phyloP scores from a whole-genome alignment of 2,888 invertebrate species.

The Caenorhabditis sp. region DNA sequence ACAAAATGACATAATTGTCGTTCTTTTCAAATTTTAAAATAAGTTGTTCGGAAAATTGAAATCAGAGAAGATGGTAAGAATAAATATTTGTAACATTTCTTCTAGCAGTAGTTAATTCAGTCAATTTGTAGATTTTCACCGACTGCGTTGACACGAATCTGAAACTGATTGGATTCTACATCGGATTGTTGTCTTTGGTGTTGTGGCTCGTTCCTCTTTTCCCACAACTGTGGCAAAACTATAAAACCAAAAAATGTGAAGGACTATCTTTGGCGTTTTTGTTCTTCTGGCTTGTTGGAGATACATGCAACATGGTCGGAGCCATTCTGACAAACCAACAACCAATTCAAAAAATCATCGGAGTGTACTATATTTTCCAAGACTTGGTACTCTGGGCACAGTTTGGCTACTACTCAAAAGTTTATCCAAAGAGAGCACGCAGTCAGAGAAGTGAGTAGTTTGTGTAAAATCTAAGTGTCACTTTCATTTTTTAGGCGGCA shows the following conservation, averaged over 20 bases:
- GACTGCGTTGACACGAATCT: constrained; percentile 67
- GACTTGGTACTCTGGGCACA: constrained; percentile 66
- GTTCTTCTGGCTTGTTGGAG: constrained; percentile 72
- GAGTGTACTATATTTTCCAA: constrained; percentile 68
- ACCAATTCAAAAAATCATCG: constrained; percentile 69
- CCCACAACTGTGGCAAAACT: constrained; percentile 70
- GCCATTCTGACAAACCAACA: constrained; percentile 71
- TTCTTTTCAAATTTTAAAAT: not conserved
- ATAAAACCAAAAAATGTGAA: constrained; percentile 69
- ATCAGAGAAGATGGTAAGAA: too few species aligned
- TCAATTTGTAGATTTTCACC: constrained; percentile 43
- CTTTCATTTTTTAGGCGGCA: constrained; percentile 35
- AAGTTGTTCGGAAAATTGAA: too few species aligned
- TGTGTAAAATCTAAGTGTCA: not conserved
- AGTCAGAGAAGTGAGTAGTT: constrained; percentile 11
- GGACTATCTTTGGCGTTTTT: constrained; percentile 72
- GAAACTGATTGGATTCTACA: constrained; percentile 76
- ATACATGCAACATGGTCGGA: constrained; percentile 72
- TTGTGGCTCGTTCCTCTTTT: constrained; percentile 67
- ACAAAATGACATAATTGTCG: not conserved
- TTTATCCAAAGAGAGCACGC: constrained; percentile 23
- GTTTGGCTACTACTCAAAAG: constrained; percentile 63
- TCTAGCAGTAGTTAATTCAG: not conserved
- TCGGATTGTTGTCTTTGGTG: constrained; percentile 60
- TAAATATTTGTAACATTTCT: too few species aligned